Conservation (phyloP, 2,797 vertebrate species). For the Pachyuromys duprasi region DNA sequence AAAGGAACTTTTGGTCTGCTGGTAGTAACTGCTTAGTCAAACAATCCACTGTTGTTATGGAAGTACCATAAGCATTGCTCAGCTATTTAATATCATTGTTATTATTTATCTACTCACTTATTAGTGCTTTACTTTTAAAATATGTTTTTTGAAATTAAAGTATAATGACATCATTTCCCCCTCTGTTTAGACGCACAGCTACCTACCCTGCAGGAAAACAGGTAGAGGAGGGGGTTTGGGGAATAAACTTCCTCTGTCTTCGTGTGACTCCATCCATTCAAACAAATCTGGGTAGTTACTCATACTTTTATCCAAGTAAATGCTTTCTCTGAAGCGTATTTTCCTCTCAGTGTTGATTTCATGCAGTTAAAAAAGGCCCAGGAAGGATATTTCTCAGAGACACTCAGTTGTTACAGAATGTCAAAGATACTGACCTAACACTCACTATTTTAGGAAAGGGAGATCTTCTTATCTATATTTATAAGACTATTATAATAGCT, state of each 20-base stretch:
- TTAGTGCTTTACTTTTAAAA: not conserved
- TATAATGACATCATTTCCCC: not conserved
- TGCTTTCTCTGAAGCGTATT: not conserved
- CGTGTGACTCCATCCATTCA: not conserved
- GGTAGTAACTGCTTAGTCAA: not conserved
- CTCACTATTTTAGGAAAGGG: not conserved
- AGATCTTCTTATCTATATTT: not conserved
- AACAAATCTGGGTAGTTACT: not conserved
- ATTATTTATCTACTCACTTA: not conserved
- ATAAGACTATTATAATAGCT: too few species aligned
- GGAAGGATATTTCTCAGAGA: not conserved
- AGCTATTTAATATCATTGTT: not conserved
- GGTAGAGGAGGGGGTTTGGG: rapidly evolving
- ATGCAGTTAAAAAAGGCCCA: not conserved
- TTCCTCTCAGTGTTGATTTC: not conserved
- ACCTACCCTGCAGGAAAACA: not conserved
- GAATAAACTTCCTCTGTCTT: not conserved
- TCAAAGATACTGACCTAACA: not conserved
- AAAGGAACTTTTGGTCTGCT: not conserved
- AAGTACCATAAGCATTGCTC: not conserved
- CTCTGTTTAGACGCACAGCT: rapidly evolving
- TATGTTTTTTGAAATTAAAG: not conserved
- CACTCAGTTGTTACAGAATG: not conserved
- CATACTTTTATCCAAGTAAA: not conserved
- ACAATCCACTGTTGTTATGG: not conserved